Percentiles rank a stretch among this genome's conserved stretches.
phyloP scores from a whole-genome alignment of 1,140 invertebrate species.

The Drosophila azteca region DNA sequence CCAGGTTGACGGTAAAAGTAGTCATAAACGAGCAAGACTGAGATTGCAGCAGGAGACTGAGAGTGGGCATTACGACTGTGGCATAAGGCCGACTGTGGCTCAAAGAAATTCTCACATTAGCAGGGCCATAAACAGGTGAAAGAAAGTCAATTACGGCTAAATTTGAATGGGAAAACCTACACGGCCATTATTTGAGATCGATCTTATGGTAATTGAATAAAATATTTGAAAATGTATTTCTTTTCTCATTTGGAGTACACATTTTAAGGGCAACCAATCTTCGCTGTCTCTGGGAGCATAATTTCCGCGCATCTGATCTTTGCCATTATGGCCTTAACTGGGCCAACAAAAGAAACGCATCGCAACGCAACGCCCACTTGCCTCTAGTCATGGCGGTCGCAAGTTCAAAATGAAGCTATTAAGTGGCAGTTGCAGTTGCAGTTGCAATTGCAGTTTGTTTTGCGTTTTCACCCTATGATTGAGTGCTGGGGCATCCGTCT shows the following conservation, averaged over 20 bases:
- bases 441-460: slow-evolving; percentile 70
- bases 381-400: slow-evolving; percentile 5
- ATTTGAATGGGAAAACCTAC: not conserved
- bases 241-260: too few relatives aligned
- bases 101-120: slow-evolving; percentile 27
- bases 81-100: slow-evolving; percentile 8
- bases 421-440: slow-evolving; percentile 70
- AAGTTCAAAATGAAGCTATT: slow-evolving; percentile 69
- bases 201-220: not conserved
- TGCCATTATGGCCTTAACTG: slow-evolving; percentile 13
- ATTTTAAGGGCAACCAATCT: slow-evolving; percentile 4
- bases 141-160: slow-evolving; percentile 38
- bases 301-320: slow-evolving; percentile 2
- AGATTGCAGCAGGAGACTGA: slow-evolving; percentile 27
- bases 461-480: slow-evolving; percentile 51
- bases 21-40: slow-evolving; percentile 40
- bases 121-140: slow-evolving; percentile 22
- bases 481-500: slow-evolving; percentile 35
- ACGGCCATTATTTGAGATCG: not conserved
- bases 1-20: slow-evolving; percentile 31
- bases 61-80: slow-evolving; percentile 30
- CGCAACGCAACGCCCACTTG: slow-evolving; percentile 43
- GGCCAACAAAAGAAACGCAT: slow-evolving; percentile 13
- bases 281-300: not conserved
- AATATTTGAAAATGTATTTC: not conserved